Evolutionary conservation across 2,113 vertebrate species (phyloP), one percentile per base, ranked within the genome.

Genomic region (Brachyistius frenatus): DNA sequence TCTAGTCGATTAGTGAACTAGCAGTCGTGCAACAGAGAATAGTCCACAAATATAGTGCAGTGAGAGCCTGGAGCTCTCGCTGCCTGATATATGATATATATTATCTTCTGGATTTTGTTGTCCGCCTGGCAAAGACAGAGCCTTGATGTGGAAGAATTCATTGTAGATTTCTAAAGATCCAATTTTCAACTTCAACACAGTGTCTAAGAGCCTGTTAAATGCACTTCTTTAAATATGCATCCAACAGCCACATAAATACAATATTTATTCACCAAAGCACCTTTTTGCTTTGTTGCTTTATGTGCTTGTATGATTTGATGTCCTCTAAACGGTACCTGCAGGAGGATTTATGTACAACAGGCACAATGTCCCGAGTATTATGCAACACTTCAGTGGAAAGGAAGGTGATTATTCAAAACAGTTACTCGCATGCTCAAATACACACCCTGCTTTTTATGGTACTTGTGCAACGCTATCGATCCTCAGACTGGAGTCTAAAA

Each of bases 21-120:
- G 23, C 23, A 23, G 89, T 94, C 33, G 83, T 88, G 2, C 62
- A 95, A 68, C 89, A 96, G 61, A 75, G 83, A 88, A 78, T 78
- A 64, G 60, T 53, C 49, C 54, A 23, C 23, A 23, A 23, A 23
- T 23, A 23, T 23, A 23, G 23, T 23, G 23, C 23, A 23, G 23
- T 23, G 23, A 23, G 23, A 23, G 23, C 23, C 23, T 23, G 23
- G 23, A 23, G 23, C 23, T 23, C 23, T 23, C 23, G 23, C 23
- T 23, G 23, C 23, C 23, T 23, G 23, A 23, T 23, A 23, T 23
- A 23, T 23, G 23, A 23, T 23, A 35, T 55, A 23, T 39, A 41
- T 68, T 60, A 37, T 68, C 64, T 66, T n/a, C 32, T 30, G 57
- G 2, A 66, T 35, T 55, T 32, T 5, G 46, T 16, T 36, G 15